Evolutionary conservation across 2,888 invertebrate species (phyloP), one percentile per base, ranked within the genome.

Genomic region (Stratiomys singularior): DNA sequence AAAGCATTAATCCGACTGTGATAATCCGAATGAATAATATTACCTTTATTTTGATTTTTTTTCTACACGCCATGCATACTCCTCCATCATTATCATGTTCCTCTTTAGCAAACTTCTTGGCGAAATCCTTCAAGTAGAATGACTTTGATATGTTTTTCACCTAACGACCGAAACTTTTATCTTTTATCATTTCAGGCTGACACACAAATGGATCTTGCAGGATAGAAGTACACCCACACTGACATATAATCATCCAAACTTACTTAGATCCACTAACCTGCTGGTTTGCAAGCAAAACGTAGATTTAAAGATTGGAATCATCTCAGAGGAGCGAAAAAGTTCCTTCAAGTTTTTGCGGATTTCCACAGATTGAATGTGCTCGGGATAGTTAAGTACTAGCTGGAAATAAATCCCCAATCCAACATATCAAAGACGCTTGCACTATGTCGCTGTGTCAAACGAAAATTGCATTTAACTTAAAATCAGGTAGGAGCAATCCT

Each of bases 141-240:
- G 66, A 66, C 37, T 66, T 66, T 66, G 66, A 66, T 66, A 66
- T 21, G 66, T 66, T 52, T 72, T 52, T 18, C 71, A 72, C 71
- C 71, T 72, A 72, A 72, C 71, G 71, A 72, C 56, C 71, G n/a
- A 72, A 72, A 72, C 52, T 72, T 69, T 72, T 72, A 72, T 72
- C 71, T 56, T 72, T 52, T 52, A 72, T 72, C 71, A 72, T 72
- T 72, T 72, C 15, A 15, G 18, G 18, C 15, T 18, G 52, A 52
- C 15, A 52, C 52, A 52, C 15, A 52, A 52, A 52, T 13, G 52
- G 37, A 37, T 37, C 9, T 9, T 37, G 37, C 9, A 37, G 9
- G 37, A 9, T 5, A 37, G 37, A 52, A 21, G 3, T 21, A 52
- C 21, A 18, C 52, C 52, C n/a, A 52, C 52, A 18, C 52, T 4